Percentiles rank a stretch among this genome's conserved stretches.
These are phyloP conservation scores for Cremastinae sp. DNA, from an alignment of 2,888 invertebrate species.

Conservation along the genomic window DNA sequence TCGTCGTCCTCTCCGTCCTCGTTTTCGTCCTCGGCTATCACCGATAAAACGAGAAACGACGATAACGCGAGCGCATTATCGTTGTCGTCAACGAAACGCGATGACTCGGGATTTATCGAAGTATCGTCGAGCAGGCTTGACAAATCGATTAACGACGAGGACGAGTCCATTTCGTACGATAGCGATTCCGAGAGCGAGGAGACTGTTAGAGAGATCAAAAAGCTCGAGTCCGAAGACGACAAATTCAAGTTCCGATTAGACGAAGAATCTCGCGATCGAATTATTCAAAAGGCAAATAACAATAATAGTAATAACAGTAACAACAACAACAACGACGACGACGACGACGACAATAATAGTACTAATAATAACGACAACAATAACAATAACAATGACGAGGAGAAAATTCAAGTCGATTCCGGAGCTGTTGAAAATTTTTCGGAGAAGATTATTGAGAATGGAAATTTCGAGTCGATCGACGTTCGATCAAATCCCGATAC, in stretches of 20 bases:
- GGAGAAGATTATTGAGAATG: constrained; percentile 35
- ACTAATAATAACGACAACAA: constrained; percentile 36
- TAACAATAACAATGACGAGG: constrained; percentile 42
- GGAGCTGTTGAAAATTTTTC: background rate
- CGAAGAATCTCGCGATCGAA: constrained; percentile 46
- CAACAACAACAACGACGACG: constrained; percentile 32
- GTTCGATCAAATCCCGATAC: constrained; percentile 8
- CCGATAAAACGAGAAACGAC: constrained; percentile 57
- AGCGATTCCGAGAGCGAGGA: constrained; percentile 58
- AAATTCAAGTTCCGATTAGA: constrained; percentile 47
- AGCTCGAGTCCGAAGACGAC: constrained; percentile 25
- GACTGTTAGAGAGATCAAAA: constrained; percentile 45
- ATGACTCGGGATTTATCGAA: constrained; percentile 48
- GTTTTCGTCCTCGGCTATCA: constrained; percentile 47
- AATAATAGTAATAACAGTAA: constrained; percentile 36
- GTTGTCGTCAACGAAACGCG: constrained; percentile 30
- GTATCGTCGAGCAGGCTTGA: constrained; percentile 43
- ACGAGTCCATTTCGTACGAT: constrained; percentile 61
- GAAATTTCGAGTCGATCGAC: constrained; percentile 26
- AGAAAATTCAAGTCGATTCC: constrained; percentile 29
- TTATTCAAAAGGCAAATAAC: constrained; percentile 27
- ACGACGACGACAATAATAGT: constrained; percentile 38
- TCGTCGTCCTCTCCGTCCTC: constrained; percentile 41
- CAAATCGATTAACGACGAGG: constrained; percentile 56
- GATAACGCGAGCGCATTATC: constrained; percentile 56